Evolutionary conservation across 92 coral and sea anemone genomes (phyloP).

Genomic region (Hydrozoanthus gracilis): DNA sequence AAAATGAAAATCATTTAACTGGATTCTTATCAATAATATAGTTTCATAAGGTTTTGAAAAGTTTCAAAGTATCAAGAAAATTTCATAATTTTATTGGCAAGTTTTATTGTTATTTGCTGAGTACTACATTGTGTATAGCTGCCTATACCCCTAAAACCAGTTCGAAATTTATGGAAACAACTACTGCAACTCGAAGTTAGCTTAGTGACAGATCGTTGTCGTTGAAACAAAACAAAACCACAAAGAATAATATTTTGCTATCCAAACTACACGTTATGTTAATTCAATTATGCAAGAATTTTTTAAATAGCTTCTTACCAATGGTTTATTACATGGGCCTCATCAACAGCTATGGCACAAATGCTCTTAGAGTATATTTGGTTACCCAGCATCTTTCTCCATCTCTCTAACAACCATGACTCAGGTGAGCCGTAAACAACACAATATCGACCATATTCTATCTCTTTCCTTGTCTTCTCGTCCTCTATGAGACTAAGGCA

Average conservation of each 20-base stretch:
- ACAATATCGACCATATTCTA: background rate
- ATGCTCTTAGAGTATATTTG: background rate
- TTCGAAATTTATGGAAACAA: too few relatives aligned
- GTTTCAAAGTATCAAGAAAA: too few relatives aligned
- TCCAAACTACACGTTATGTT: background rate
- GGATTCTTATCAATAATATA: too few relatives aligned
- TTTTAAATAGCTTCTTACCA: background rate
- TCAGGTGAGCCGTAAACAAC: conserved; percentile 7
- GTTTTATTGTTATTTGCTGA: too few relatives aligned
- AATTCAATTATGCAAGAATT: background rate
- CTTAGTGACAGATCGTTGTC: too few relatives aligned
- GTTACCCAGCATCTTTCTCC: conserved; percentile 1
- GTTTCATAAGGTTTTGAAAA: background rate
- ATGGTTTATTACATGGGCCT: background rate
- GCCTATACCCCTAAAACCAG: too few relatives aligned
- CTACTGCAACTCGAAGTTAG: too few relatives aligned
- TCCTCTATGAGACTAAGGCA: background rate
- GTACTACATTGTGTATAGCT: too few relatives aligned
- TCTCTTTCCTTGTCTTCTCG: background rate
- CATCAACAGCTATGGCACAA: conserved; percentile 3
- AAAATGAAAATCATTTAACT: too few relatives aligned
- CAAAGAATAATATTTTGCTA: too few relatives aligned
- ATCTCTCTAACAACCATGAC: background rate
- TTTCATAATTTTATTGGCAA: too few relatives aligned
- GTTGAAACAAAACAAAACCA: too few relatives aligned